Evolutionary conservation across 1,140 invertebrate genomes (phyloP).

Genomic region (Drosophila kikkawai): DNA sequence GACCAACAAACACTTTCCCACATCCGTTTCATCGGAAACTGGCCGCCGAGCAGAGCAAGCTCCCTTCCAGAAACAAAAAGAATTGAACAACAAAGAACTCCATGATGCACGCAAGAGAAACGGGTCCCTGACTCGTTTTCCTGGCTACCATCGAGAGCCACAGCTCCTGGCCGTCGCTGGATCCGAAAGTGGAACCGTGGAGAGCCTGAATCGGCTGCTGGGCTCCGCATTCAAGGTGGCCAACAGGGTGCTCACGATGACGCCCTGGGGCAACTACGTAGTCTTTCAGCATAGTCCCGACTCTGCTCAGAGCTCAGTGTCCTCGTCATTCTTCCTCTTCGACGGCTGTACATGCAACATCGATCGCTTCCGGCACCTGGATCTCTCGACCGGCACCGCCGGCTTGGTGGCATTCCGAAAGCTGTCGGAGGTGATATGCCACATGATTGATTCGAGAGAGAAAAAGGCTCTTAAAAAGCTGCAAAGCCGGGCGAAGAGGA

Average conservation of each 20-base stretch:
- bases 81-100: neutral
- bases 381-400: conserved; percentile 66
- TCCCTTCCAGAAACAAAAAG: neutral
- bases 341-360: conserved; percentile 73
- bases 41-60: no score
- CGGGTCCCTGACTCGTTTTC: conserved; percentile 26
- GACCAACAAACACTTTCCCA: neutral
- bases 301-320: neutral
- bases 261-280: conserved; percentile 81
- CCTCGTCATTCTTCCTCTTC: conserved; percentile 57
- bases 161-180: conserved; percentile 67
- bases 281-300: conserved; percentile 47
- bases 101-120: no score
- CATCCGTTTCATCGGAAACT: neutral
- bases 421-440: conserved; percentile 43
- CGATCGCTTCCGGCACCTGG: conserved; percentile 72
- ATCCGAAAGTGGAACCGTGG: conserved; percentile 72
- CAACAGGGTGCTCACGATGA: conserved; percentile 72
- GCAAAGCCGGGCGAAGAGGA: neutral
- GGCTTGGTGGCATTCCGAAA: conserved; percentile 56
- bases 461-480: conserved; percentile 20
- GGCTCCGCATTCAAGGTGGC: conserved; percentile 55
- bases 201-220: conserved; percentile 59
- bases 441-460: conserved; percentile 67
- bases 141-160: conserved; percentile 54